These are phyloP conservation scores for Drosophila miranda DNA, from an alignment of 1,140 invertebrate species.

Conservation along the genomic window DNA sequence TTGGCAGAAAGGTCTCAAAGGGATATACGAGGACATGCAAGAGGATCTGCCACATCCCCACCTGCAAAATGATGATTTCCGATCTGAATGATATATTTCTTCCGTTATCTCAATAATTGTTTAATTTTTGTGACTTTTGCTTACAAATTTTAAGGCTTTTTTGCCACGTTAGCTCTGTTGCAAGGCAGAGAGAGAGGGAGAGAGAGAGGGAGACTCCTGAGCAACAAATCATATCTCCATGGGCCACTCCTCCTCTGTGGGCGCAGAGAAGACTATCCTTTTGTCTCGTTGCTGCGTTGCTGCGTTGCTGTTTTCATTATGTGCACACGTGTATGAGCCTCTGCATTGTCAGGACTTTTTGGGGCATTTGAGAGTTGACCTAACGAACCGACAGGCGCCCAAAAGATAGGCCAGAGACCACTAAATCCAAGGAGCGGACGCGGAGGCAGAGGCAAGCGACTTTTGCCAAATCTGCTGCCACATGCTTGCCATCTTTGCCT, in stretches of 20 bases:
- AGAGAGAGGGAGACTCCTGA: no score
- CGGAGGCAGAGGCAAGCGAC: no score
- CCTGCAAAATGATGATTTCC: no score
- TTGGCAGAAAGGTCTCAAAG: no score
- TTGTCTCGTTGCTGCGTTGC: constrained; percentile 17
- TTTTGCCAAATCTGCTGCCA: constrained; percentile 24
- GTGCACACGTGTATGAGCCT: constrained; percentile 1
- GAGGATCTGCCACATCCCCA: no score
- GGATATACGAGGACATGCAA: no score
- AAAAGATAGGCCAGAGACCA: constrained; percentile 1
- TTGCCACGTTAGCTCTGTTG: constrained; percentile 22
- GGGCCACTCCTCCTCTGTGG: no score
- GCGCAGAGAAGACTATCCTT: constrained; percentile 15
- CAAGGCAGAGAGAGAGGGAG: no score
- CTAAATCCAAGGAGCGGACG: no score
- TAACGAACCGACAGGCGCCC: constrained; percentile 11
- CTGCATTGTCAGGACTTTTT: constrained; percentile 39
- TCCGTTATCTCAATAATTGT: background rate
- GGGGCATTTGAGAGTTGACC: constrained; percentile 20
- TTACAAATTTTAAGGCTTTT: background rate
- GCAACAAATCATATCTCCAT: no score
- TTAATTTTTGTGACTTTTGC: no score
- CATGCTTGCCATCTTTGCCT: background rate
- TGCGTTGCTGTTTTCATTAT: constrained; percentile 23
- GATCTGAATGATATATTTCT: background rate